Percentiles rank a stretch among this genome's conserved stretches.
phyloP scores from a whole-genome alignment of 2,888 invertebrate species.

The Pandemis heparana region DNA sequence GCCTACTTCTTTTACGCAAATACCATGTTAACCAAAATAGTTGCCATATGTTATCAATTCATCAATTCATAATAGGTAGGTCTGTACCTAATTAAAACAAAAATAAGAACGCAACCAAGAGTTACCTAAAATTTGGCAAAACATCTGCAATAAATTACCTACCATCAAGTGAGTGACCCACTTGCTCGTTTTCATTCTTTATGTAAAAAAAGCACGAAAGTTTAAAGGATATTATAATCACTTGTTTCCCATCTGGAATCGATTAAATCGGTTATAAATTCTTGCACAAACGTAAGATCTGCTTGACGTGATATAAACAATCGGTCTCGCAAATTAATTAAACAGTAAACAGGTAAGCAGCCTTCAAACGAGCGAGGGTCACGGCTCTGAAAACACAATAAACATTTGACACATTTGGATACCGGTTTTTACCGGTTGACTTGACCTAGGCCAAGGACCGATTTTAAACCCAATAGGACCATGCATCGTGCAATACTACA shows the following conservation, averaged over 20 bases:
- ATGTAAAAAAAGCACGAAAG: too few relatives aligned
- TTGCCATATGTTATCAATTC: too few relatives aligned
- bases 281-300: neutral
- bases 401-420: neutral
- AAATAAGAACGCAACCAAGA: too few relatives aligned
- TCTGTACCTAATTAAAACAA: too few relatives aligned
- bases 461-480: too few relatives aligned
- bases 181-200: too few relatives aligned
- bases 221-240: neutral
- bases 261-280: neutral
- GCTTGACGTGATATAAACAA: neutral
- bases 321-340: neutral
- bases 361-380: neutral
- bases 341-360: neutral
- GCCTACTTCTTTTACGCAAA: too few relatives aligned
- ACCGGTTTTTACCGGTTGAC: neutral
- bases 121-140: too few relatives aligned
- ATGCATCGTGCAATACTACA: too few relatives aligned
- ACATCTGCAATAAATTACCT: too few relatives aligned
- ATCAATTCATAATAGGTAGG: too few relatives aligned
- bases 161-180: too few relatives aligned
- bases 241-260: neutral
- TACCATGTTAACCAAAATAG: neutral
- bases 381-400: constrained; percentile 1
- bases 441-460: neutral